Evolutionary conservation across 2,888 invertebrate species (phyloP).

Genomic region (Dasypolia templi): DNA sequence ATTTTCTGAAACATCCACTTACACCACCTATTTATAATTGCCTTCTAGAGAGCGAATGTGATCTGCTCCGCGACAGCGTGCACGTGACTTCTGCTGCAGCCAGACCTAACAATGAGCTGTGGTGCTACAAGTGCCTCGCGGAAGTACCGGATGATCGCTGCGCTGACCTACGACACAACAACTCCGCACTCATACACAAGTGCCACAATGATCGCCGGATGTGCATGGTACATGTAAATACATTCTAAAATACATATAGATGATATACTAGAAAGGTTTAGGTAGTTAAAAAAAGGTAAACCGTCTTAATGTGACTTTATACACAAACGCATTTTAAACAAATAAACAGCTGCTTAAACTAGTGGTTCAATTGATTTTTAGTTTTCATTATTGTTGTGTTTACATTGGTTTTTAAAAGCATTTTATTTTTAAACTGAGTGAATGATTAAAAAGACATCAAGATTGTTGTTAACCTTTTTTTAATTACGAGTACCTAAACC

Average conservation of each 20-base stretch:
- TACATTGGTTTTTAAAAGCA: too few relatives aligned
- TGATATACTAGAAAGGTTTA: too few relatives aligned
- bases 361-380: too few relatives aligned
- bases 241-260: conserved; percentile 46
- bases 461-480: too few relatives aligned
- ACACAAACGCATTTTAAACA: too few relatives aligned
- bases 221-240: conserved; percentile 92
- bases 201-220: conserved; percentile 94
- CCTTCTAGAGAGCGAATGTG: conserved; percentile 81
- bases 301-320: too few relatives aligned
- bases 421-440: too few relatives aligned
- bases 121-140: conserved; percentile 95
- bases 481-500: too few relatives aligned
- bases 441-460: too few relatives aligned
- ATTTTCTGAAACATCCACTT: background rate
- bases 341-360: too few relatives aligned
- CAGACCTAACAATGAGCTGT: conserved; percentile 94
- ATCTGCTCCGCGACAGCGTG: conserved; percentile 90
- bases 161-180: conserved; percentile 91
- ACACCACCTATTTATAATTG: background rate
- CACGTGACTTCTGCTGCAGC: conserved; percentile 95
- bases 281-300: too few relatives aligned
- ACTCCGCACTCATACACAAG: conserved; percentile 92
- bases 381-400: too few relatives aligned
- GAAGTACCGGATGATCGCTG: conserved; percentile 94